Conservation (phyloP, 2,797 vertebrate genomes). For the Diplodus puntazzo region DNA sequence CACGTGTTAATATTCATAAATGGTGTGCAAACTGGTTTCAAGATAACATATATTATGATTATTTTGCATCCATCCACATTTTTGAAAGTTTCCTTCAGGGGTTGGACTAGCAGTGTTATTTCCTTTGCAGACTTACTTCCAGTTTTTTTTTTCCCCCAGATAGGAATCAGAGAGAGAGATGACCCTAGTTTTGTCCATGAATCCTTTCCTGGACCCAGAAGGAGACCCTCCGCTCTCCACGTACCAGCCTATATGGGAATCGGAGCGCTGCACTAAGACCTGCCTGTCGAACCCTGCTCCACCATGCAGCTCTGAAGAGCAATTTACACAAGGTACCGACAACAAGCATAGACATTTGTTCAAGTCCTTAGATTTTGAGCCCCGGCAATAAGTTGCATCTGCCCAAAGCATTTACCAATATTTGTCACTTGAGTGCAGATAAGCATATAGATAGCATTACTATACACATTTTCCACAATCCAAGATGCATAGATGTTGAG, state of each 20-base stretch:
- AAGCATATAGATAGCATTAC: constrained; percentile 15
- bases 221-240: constrained; percentile 88
- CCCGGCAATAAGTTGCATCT: background rate
- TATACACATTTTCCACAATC: background rate
- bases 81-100: background rate
- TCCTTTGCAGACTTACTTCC: background rate
- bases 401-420: background rate
- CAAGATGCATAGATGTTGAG: background rate
- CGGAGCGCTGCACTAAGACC: constrained; percentile 87
- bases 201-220: constrained; percentile 93
- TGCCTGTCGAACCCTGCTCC: constrained; percentile 76
- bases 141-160: constrained; percentile 49
- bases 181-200: constrained; percentile 97
- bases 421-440: background rate
- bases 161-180: constrained; percentile 84
- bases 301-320: constrained; percentile 69
- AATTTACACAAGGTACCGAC: constrained; percentile 57
- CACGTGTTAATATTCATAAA: background rate
- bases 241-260: constrained; percentile 91
- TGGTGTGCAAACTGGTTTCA: constrained; percentile 3
- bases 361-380: background rate
- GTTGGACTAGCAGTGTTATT: background rate
- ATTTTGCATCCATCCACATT: background rate
- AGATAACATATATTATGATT: constrained; percentile 5
- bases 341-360: constrained; percentile 12